Evolutionary conservation across 1,140 invertebrate genomes (phyloP).

Genomic region (Drosophila orena): DNA sequence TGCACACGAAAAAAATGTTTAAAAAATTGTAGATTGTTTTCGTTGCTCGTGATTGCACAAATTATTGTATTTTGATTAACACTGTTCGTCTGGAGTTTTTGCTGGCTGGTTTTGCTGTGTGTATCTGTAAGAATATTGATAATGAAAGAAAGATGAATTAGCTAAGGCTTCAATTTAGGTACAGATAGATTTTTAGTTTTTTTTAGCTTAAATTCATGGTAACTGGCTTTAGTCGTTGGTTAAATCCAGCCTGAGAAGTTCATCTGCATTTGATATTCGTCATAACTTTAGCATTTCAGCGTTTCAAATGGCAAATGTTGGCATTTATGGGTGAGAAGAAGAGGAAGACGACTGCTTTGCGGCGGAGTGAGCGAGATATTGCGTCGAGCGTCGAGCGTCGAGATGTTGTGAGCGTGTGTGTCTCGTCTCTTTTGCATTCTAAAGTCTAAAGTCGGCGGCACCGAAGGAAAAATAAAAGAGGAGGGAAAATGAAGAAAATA

Average conservation of each 20-base stretch:
- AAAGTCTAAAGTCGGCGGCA: conserved; percentile 55
- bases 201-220: neutral
- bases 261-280: conserved; percentile 40
- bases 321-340: conserved; percentile 46
- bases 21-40: conserved; percentile 38
- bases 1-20: conserved; percentile 52
- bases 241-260: neutral
- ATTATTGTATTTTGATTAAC: conserved; percentile 6
- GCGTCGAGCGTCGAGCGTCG: too few species aligned
- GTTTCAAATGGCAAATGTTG: conserved; percentile 75
- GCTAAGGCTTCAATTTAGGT: neutral
- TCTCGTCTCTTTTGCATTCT: conserved; percentile 45
- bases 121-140: conserved; percentile 22
- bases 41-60: conserved; percentile 1
- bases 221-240: neutral
- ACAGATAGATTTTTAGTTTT: neutral
- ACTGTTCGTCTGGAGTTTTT: conserved; percentile 3
- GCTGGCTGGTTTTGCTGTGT: conserved; percentile 6
- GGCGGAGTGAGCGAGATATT: conserved; percentile 29
- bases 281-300: conserved; percentile 39
- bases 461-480: conserved; percentile 16
- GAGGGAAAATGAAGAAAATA: conserved; percentile 12
- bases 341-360: conserved; percentile 33
- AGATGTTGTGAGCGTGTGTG: conserved; percentile 1
- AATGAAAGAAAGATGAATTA: conserved; percentile 1